Base-by-base conservation (phyloP, 2,113 vertebrate genomes). In the Puffinus mauretanicus region DNA sequence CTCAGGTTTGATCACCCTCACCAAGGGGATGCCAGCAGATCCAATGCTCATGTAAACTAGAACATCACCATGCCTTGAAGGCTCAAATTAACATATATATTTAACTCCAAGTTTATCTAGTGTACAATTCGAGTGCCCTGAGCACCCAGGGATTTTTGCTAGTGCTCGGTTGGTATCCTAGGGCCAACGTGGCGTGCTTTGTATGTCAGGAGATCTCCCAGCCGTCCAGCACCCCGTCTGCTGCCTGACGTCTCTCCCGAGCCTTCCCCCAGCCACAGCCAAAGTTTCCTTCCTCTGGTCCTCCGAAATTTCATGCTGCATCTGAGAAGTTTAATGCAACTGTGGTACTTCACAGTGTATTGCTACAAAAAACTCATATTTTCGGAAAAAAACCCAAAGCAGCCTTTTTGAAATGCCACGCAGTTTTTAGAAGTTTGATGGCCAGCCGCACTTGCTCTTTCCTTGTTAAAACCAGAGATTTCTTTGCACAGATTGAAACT, bases 151-250 rank as follows among this genome's bases (percentile, higher is more conserved):
- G 29, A 9, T 10, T 38, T 42, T 0, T 13, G 18, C 7, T 10
- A 8, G 38, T 2, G 13, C 76, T 20, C 1, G 1, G 26, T 0
- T 22, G 51, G 42, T 46, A 47, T 13, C 76, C 26, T 5, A 16
- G 66, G 54, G 47, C 32, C 32, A 34, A 1, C 0, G 2, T 47
- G 14, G 80, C 2, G 1, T 0, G 9, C 51, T 9, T 4, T 0
- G 17, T 14, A 3, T 0, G 0, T 2, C 8, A 1, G 47, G 32
- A 40, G 11, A 4, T 72, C 77, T 13, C 36, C 38, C 2, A 3
- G 18, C 1, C 14, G 2, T 3, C 26, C 16, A 3, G 40, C 11
- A 16, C 14, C 79, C 36, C 4, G 1, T 0, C 60, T 6, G n/a
- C 82, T 3, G 26, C 44, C 32, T 2, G 1, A 4, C 1, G 2